Base-by-base conservation (phyloP, 2,113 vertebrate species). In the Cyphotilapia sp. region DNA sequence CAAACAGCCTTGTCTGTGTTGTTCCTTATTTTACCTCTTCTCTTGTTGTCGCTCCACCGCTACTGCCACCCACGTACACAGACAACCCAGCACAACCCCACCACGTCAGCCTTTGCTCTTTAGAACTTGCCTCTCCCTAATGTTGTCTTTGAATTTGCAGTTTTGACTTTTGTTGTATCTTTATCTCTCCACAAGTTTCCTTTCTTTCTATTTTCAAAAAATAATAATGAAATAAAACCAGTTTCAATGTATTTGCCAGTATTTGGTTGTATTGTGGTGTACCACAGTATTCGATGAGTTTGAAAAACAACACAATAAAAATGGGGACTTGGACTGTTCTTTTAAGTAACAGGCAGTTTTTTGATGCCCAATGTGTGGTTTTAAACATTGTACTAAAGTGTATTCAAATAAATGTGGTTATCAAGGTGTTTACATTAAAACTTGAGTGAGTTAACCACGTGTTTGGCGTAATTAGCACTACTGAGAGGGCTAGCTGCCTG, bases 1-100 rank as follows among this genome's bases (percentile, higher is more conserved):
- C 93, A 94, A 92, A 91, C 94, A 94, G 94, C 90, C 89, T 92
- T 86, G 83, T 93, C 92, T 89, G 90, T 91, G 90, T 93, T 89
- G 81, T 88, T 94, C 87, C 71, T 91, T 83, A 51, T 89, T 91
- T 82, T 85, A 88, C 86, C 85, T 89, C 78, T 87, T 87, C 40
- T 17, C 76, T 83, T 87, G 57, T 85, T 82, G 71, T 24, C 17
- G 74, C 85, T 47, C 27, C 59, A 81, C 42, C 29, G 40, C 78
- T 74, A 45, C 57, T 24, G 78, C 80, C 78, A 78, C 81, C 87
- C 93, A 92, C 89, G 84, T 35, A 54, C 78, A 90, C 61, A 83
- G 31, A 78, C 81, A 85, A 47, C 27, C 22, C 56, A n/a, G 42
- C 42, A 78, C 42, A 49, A 19, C 6, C 27, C 22, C 35, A n/a